Evolutionary conservation across 2,888 invertebrate species (phyloP), one percentile per base, ranked within the genome.

Genomic region (Lasius fuliginosus): DNA sequence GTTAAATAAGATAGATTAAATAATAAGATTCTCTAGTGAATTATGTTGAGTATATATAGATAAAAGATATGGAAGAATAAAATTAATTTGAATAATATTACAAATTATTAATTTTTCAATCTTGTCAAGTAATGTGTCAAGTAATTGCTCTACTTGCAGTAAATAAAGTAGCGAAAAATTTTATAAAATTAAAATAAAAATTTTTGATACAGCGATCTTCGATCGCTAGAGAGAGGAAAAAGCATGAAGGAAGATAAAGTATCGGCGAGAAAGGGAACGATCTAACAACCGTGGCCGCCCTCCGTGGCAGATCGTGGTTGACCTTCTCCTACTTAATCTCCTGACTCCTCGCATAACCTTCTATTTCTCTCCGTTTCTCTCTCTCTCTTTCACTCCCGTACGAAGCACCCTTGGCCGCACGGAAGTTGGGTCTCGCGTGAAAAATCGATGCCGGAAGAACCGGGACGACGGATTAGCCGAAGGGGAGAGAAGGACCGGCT

Each of bases 391-490:
- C 56, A 18, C 71, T 75, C 68, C 1, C 60, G 27, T 49, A 27
- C n/a, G 84, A 9, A 68, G 74, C 56, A 40, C 82, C 76, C 76
- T 88, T 77, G 87, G 67, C 71, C 88, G 74, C 82, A 86, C 69
- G 87, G 85, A 90, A 90, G 88, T 86, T 86, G 77, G 85, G 90
- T 83, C 84, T 76, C 87, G 84, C 86, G 87, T 81, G 88, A 90
- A 89, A 90, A 90, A 90, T 90, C 89, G 88, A 90, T 90, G 84
- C 84, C 88, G 89, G 89, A 90, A 89, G 83, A 85, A 87, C 88
- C 60, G 74, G 79, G 79, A 76, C 84, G 88, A 67, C 82, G 67
- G 83, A 86, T 90, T 85, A 82, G 71, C 79, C 83, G 83, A 77
- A 85, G 75, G 81, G 86, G 71, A 75, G 71, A 75, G 79, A 81